Evolutionary conservation across 2,113 vertebrate species (phyloP), one percentile per base, ranked within the genome.

Genomic region (Pimephales promelas): DNA sequence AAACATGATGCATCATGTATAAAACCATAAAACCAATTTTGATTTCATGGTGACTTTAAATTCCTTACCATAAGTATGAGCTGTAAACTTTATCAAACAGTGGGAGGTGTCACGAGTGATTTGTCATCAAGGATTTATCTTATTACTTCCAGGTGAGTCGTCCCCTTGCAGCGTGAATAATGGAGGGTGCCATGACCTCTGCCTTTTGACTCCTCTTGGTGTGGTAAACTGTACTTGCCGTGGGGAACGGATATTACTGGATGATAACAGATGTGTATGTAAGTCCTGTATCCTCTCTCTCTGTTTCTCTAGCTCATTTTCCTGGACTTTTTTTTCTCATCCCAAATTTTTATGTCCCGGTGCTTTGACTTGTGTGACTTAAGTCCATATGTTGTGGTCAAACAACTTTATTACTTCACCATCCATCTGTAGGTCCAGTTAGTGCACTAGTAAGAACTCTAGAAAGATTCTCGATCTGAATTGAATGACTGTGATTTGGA

Each of bases 181-280:
- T 83, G 96, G 96, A 85, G 96, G 96, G 16, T 97, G 96, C 77
- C 94, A 96, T 77, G 96, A 97, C 88, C 92, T 97, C 47, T 97
- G 96, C 84, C 92, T 96, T 82, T 90, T 97, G 89, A 96, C 95
- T 36, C 93, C 95, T 26, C 91, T 94, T 0, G 95, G 95, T 64
- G 93, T 90, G 84, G 95, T 97, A 74, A 97, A 96, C 90, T 97
- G 96, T 83, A 95, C 95, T 0, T 97, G 96, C 70, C 88, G 96
- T 77, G 96, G 96, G 75, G 95, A 96, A 64, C 92, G 95, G 83
- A 84, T 94, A 83, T 88, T 96, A 81, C 85, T 95, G 91, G 93
- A 95, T 91, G 94, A 95, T 91, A 96, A 96, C 94, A 95, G 95
- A 95, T 97, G 96, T 95, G 95, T 96, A 94, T 93, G 96, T 97